A percentile compares a stretch with the other conserved stretches of the same genome.
These are phyloP conservation scores for Zaprionus lineosus DNA, from an alignment of 2,888 invertebrate species.

Conservation along the genomic window DNA sequence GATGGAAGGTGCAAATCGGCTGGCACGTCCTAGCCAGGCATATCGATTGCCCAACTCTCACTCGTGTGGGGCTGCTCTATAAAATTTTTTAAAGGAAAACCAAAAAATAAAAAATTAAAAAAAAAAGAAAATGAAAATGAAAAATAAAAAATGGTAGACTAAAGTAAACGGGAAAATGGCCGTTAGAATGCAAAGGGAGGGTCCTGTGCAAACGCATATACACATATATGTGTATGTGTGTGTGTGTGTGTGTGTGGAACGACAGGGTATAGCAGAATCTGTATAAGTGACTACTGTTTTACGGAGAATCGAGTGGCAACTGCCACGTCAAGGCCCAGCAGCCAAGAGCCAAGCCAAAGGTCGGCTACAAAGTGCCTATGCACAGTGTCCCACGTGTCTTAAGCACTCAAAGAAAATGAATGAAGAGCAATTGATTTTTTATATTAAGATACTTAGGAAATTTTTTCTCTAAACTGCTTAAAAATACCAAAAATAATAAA, in stretches of 20 bases:
- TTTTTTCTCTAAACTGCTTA: too few relatives aligned
- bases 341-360: conserved; percentile 11
- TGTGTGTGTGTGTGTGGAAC: conserved; percentile 2
- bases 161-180: conserved; percentile 24
- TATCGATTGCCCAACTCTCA: conserved; percentile 39
- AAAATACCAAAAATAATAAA: conserved; percentile 1
- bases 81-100: too few relatives aligned
- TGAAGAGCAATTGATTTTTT: too few relatives aligned
- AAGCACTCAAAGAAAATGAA: not conserved
- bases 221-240: not conserved
- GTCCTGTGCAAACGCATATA: too few relatives aligned
- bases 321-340: conserved; percentile 39
- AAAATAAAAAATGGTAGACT: conserved; percentile 12
- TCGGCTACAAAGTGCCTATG: conserved; percentile 13
- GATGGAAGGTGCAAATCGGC: conserved; percentile 30
- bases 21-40: conserved; percentile 26
- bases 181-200: too few relatives aligned
- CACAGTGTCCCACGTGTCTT: conserved; percentile 26
- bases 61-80: conserved; percentile 19
- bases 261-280: conserved; percentile 14
- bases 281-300: conserved; percentile 16
- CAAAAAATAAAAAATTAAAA: conserved; percentile 2
- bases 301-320: conserved; percentile 56
- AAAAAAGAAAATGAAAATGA: conserved; percentile 2
- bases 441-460: too few relatives aligned